A percentile compares a stretch with the other conserved stretches of the same genome.
Evolutionary conservation across 2,113 vertebrate genomes (phyloP).

Genomic region (Morone saxatilis): DNA sequence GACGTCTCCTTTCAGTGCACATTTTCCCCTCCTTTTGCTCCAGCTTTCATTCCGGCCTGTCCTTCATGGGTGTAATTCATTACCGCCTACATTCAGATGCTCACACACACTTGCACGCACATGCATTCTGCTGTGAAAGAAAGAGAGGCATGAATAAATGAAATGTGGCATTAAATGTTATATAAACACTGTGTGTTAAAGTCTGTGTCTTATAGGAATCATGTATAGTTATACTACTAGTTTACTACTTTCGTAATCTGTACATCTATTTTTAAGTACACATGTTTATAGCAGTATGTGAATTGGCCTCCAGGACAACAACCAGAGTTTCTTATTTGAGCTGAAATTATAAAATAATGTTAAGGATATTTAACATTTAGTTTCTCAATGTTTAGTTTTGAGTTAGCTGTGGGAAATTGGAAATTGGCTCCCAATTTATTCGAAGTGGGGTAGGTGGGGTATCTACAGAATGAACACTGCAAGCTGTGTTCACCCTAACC

Average conservation of each 20-base stretch:
- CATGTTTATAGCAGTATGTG: not conserved
- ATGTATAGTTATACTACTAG: not conserved
- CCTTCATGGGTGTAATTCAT: conserved; percentile 46
- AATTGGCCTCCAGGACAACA: not conserved
- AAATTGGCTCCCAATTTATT: conserved; percentile 9
- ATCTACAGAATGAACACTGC: too few species aligned
- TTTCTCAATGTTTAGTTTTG: conserved; percentile 24
- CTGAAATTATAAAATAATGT: not conserved
- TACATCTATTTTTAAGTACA: not conserved
- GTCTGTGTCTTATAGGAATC: not conserved
- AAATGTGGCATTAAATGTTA: not conserved
- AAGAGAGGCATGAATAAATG: not conserved
- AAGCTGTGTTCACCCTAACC: not conserved
- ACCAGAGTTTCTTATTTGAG: not conserved
- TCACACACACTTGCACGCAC: conserved; percentile 8
- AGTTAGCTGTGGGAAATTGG: conserved; percentile 4
- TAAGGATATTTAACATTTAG: conserved; percentile 5
- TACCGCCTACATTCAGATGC: conserved; percentile 17
- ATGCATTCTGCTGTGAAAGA: not conserved
- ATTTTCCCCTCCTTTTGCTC: not conserved
- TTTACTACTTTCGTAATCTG: not conserved
- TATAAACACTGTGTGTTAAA: not conserved
- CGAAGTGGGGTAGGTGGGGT: not conserved
- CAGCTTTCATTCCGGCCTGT: conserved; percentile 16
- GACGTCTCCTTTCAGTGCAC: conserved; percentile 41